Evolutionary conservation across 2,113 vertebrate species (phyloP).

Genomic region (Erinaceus europaeus): DNA sequence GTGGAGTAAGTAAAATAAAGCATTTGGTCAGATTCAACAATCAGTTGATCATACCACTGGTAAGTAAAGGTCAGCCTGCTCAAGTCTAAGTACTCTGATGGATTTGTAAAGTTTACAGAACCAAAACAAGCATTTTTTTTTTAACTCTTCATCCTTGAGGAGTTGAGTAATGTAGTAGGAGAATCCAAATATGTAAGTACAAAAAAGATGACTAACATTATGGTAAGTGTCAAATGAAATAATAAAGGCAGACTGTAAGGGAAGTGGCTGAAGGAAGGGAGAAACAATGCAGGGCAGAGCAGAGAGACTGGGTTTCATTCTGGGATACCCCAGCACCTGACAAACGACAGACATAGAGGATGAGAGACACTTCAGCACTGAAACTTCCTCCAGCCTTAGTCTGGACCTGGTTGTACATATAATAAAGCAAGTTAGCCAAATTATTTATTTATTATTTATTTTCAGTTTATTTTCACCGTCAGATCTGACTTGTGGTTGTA

Average conservation of each 20-base stretch:
- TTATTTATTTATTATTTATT: no score
- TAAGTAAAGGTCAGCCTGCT: not conserved
- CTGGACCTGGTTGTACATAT: no score
- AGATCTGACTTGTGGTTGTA: no score
- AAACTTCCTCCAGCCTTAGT: no score
- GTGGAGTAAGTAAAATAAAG: not conserved
- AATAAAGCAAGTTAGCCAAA: no score
- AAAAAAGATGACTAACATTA: not conserved
- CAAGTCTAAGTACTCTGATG: not conserved
- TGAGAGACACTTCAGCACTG: no score
- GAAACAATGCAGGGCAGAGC: no score
- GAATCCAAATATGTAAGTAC: not conserved
- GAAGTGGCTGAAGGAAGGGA: not conserved
- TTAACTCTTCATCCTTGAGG: not conserved
- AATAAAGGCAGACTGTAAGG: not conserved
- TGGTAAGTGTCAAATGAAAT: not conserved
- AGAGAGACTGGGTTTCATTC: not conserved
- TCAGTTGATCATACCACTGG: not conserved
- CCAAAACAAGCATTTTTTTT: not conserved
- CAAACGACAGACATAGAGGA: no score
- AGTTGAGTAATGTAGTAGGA: not conserved
- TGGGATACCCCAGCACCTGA: not conserved
- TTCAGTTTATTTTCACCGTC: no score
- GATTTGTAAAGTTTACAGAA: not conserved
- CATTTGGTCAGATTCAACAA: not conserved